Base-by-base conservation (phyloP, 2,113 vertebrate genomes). In the Rhineura floridana region DNA sequence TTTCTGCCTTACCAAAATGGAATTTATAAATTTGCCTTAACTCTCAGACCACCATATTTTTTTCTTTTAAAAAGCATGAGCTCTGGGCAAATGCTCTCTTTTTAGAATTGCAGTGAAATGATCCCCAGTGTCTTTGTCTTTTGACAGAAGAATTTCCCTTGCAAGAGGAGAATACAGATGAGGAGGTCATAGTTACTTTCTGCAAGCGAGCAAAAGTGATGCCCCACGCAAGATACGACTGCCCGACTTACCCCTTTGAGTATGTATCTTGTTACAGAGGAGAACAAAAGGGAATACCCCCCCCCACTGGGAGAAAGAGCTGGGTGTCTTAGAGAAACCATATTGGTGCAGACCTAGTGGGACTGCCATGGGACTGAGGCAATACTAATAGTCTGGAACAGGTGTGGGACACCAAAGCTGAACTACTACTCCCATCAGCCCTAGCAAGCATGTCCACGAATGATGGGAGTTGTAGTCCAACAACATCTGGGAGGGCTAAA, bases 151-250 rank as follows among this genome's bases (percentile, higher is more conserved):
- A 88, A 0, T 13, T 85, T 33, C 8, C 19, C 42, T 55, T 69
- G 15, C 63, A 67, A 79, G 92, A 91, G 63, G 25, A 81, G 82
- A 90, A 73, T 42, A 28, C 48, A 0, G 93, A 95, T 28, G 92
- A 93, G 75, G 93, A 92, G 25, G 86, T 96, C 0, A 28, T 94
- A 48, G 93, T 95, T 2, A 96, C 93, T 30, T 96, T 93, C 90
- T 96, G 95, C 25, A 94, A 89, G 48, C 93, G 85, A 81, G 52
- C 78, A 0, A 75, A 88, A 0, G 91, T 96, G 93, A 92, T 94
- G 93, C 92, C 95, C 25, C 95, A 95, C 0, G 94, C 90, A 0
- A 86, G 95, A 89, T 89, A 94, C 0, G 94, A 95, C 76, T 96
- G 96, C 11, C 85, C 75, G 12, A 70, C 0, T 0, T 88, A 91